phyloP scores from a whole-genome alignment of 2,888 invertebrate species.

The Bombylius major region DNA sequence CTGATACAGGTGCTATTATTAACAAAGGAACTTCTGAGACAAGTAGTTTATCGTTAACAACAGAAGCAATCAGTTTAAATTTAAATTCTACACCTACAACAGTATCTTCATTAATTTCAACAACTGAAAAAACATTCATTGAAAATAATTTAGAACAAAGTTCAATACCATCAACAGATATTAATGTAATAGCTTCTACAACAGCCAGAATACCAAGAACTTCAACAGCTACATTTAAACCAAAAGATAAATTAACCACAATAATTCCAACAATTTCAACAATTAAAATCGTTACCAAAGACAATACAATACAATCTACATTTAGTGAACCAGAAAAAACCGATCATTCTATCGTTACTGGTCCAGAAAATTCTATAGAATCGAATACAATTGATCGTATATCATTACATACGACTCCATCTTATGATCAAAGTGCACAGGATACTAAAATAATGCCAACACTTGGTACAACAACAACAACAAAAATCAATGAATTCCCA shows the following conservation, averaged over 20 bases:
- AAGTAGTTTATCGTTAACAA: neutral
- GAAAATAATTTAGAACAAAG: neutral
- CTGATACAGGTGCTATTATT: neutral
- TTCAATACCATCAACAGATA: neutral
- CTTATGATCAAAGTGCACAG: constrained; percentile 13
- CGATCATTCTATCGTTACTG: constrained; percentile 5
- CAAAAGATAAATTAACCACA: neutral
- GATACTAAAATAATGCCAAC: constrained; percentile 1
- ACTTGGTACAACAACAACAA: neutral
- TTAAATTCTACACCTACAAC: neutral
- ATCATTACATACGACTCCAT: constrained; percentile 12
- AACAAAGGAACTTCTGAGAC: neutral
- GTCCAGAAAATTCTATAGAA: constrained; percentile 26
- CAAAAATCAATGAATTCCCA: neutral
- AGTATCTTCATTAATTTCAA: too few species aligned
- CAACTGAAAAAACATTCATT: neutral
- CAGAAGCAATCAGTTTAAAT: neutral
- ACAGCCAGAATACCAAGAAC: neutral
- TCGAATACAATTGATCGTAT: constrained; percentile 26
- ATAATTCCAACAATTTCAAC: neutral
- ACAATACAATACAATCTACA: neutral
- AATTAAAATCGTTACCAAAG: neutral
- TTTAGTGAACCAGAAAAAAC: constrained; percentile 1
- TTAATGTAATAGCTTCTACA: neutral
- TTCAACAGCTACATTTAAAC: neutral